Conservation (phyloP, 2,888 invertebrate species). For the Hydrotaea diabolus region DNA sequence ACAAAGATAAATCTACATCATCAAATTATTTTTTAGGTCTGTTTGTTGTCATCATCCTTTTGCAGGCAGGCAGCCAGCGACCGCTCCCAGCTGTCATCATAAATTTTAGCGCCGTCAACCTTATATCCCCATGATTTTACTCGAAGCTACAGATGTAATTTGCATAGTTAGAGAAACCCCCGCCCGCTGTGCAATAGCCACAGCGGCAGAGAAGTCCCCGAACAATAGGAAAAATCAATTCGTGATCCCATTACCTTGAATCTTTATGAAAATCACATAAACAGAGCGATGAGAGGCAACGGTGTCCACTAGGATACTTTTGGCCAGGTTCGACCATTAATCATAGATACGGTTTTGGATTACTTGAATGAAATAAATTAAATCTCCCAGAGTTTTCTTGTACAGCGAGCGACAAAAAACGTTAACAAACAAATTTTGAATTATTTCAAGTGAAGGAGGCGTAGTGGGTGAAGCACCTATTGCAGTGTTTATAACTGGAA, state of each 20-base stretch:
- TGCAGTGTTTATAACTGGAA: too few relatives aligned
- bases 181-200: not conserved
- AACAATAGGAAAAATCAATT: not conserved
- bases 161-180: not conserved
- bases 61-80: not conserved
- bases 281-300: not conserved
- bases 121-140: not conserved
- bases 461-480: too few relatives aligned
- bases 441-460: not conserved
- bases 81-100: slow-evolving; percentile 1
- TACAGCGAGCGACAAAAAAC: too few relatives aligned
- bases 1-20: not conserved
- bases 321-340: not conserved
- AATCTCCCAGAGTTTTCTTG: too few relatives aligned
- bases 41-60: not conserved
- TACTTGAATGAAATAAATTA: not conserved
- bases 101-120: not conserved
- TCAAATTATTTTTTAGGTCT: not conserved
- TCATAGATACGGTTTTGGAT: not conserved
- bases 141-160: not conserved
- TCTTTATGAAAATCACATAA: not conserved
- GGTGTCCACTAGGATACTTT: not conserved
- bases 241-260: not conserved
- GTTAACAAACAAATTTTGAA: not conserved
- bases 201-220: not conserved